Percentiles rank a stretch among this genome's conserved stretches.
These are phyloP conservation scores for Melolontha melolontha DNA, from an alignment of 2,888 invertebrate species.

Conservation along the genomic window DNA sequence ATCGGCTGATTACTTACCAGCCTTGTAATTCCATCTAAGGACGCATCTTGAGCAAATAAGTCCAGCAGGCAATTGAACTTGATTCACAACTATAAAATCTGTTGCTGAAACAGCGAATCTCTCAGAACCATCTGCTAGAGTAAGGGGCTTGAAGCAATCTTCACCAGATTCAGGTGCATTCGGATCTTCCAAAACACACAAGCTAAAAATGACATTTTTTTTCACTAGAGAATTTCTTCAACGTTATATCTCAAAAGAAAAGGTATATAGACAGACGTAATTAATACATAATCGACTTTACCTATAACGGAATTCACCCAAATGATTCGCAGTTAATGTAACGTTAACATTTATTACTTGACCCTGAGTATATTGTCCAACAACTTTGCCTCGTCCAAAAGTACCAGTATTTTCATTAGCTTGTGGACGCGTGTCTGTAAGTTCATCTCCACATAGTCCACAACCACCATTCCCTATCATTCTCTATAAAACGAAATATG, in stretches of 20 bases:
- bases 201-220: slow-evolving; percentile 45
- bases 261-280: too few relatives aligned
- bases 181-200: slow-evolving; percentile 52
- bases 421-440: slow-evolving; percentile 58
- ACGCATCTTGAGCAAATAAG: slow-evolving; percentile 60
- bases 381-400: slow-evolving; percentile 65
- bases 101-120: slow-evolving; percentile 49
- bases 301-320: slow-evolving; percentile 58
- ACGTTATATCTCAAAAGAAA: too few relatives aligned
- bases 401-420: slow-evolving; percentile 64
- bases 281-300: slow-evolving; percentile 19
- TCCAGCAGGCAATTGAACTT: slow-evolving; percentile 56
- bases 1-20: slow-evolving; percentile 54
- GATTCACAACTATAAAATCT: slow-evolving; percentile 48
- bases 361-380: slow-evolving; percentile 59
- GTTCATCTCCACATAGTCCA: slow-evolving; percentile 64
- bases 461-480: slow-evolving; percentile 56
- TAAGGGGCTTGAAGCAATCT: slow-evolving; percentile 54
- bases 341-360: slow-evolving; percentile 56
- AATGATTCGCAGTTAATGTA: slow-evolving; percentile 64
- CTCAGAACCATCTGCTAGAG: slow-evolving; percentile 50
- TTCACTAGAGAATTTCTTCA: too few relatives aligned
- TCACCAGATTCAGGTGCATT: slow-evolving; percentile 53
- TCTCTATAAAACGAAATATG: slow-evolving; percentile 16
- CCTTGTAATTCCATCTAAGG: slow-evolving; percentile 61